phyloP scores from a whole-genome alignment of 2,113 vertebrate species.

The Sylvicapra grimmia region DNA sequence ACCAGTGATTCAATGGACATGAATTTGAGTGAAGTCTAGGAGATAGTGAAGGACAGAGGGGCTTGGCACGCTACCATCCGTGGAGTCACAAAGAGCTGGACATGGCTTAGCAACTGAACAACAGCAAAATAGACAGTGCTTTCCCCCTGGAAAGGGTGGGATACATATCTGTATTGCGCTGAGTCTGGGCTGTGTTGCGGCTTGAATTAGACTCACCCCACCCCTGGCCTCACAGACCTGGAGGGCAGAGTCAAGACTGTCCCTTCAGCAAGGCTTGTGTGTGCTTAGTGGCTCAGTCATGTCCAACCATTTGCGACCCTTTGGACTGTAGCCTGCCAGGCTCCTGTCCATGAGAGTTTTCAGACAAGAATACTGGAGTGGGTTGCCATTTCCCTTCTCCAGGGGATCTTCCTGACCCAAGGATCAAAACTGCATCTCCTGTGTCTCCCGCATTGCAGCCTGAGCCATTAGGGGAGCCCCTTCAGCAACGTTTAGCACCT shows the following conservation, averaged over 20 bases:
- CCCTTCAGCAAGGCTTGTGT: neutral
- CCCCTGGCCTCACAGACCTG: neutral
- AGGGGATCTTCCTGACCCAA: neutral
- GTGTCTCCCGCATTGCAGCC: neutral
- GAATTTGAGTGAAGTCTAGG: neutral
- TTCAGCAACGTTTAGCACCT: neutral
- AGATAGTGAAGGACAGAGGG: neutral
- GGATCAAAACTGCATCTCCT: neutral
- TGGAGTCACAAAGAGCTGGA: neutral
- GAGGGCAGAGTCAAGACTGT: neutral
- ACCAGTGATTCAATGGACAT: neutral
- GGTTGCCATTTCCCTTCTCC: neutral
- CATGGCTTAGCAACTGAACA: rapidly evolving
- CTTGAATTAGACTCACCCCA: neutral
- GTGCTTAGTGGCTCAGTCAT: neutral
- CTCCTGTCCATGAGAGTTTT: neutral
- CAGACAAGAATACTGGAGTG: neutral
- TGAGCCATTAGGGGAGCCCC: neutral
- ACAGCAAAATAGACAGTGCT: neutral
- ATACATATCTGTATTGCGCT: neutral
- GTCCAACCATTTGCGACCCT: neutral
- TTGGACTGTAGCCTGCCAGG: neutral
- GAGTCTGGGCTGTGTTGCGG: neutral
- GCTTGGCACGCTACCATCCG: rapidly evolving
- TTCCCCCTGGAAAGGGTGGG: neutral